These are phyloP conservation scores for Cyrtonyx montezumae DNA, from an alignment of 2,113 vertebrate genomes.

Conservation along the genomic window DNA sequence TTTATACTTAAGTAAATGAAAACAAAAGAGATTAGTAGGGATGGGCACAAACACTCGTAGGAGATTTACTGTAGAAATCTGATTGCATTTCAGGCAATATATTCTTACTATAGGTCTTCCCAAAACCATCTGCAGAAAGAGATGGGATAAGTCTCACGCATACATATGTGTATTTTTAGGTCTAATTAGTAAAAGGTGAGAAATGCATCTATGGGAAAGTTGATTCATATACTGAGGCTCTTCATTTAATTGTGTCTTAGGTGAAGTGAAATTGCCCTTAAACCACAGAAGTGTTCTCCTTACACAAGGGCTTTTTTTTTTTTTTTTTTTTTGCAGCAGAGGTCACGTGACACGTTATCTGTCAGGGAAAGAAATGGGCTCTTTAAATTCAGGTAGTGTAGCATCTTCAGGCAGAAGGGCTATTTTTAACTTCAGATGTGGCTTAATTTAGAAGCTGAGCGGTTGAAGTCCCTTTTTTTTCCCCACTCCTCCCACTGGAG, in stretches of 20 bases:
- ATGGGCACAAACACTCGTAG: background rate
- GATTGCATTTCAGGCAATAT: background rate
- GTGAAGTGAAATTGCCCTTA: background rate
- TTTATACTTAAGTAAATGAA: background rate
- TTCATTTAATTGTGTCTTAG: conserved; percentile 7
- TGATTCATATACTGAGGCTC: background rate
- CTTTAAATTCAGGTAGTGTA: conserved; percentile 83
- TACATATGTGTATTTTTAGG: background rate
- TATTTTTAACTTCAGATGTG: conserved; percentile 90
- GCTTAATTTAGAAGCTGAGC: conserved; percentile 89
- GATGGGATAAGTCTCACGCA: background rate
- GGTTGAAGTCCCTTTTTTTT: conserved; percentile 79
- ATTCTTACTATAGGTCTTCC: background rate
- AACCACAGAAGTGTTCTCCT: conserved; percentile 20
- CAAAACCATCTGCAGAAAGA: background rate
- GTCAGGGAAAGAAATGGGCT: conserved; percentile 70
- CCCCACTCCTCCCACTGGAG: conserved; percentile 51
- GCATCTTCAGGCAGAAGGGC: conserved; percentile 76
- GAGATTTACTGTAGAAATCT: background rate
- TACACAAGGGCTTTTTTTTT: conserved; percentile 8
- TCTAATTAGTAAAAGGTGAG: background rate
- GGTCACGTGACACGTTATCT: conserved; percentile 74
- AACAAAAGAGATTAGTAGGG: background rate
- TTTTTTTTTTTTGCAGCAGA: background rate
- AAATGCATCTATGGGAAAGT: background rate